Evolutionary conservation across 1,140 invertebrate genomes (phyloP), one percentile per base, ranked within the genome.

Genomic region (Macrosteles quadrilineatus): DNA sequence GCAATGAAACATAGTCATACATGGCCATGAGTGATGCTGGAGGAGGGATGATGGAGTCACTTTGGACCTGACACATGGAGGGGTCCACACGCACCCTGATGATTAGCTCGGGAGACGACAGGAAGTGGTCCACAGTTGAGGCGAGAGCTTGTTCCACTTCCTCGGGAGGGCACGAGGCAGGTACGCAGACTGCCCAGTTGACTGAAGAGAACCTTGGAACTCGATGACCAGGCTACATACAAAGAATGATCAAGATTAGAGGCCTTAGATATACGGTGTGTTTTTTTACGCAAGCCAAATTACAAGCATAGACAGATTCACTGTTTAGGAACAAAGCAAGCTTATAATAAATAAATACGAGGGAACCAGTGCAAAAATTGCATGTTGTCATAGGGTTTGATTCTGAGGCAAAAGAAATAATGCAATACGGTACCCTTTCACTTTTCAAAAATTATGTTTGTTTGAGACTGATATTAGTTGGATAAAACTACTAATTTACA

Each of bases 101-200:
- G 71, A 80, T 80, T 0, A 87, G 75, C 19, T 83, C 84, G 1
- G 84, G 84, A 3, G 80, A 70, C 0, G 74, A 73, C 0, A 81
- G 80, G 72, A 85, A 80, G 40, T 80, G 81, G 21, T 75, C 70
- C 40, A 85, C 73, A 9, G 80, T 81, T 40, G 83, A 78, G 32
- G 78, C 78, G 31, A 88, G 76, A 3, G 83, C 82, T n/a, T 76
- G 76, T 77, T 88, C 82, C 2, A 89, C 83, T 62, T 89, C 87
- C 0, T 77, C 72, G 2, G 80, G 40, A 2, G 81, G 80, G 76
- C 87, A 89, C 1, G 83, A 81, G 0, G 84, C 78, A 17, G 87
- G 87, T 27, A 86, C 81, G 73, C 87, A 89, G 6, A 88, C 75
- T 1, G 83, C 87, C 87, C 87, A 89, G 69, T 87, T 85, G 21